Percentiles rank a stretch among this genome's conserved stretches.
Evolutionary conservation across 2,797 vertebrate genomes (phyloP).

Genomic region (Anableps anableps): DNA sequence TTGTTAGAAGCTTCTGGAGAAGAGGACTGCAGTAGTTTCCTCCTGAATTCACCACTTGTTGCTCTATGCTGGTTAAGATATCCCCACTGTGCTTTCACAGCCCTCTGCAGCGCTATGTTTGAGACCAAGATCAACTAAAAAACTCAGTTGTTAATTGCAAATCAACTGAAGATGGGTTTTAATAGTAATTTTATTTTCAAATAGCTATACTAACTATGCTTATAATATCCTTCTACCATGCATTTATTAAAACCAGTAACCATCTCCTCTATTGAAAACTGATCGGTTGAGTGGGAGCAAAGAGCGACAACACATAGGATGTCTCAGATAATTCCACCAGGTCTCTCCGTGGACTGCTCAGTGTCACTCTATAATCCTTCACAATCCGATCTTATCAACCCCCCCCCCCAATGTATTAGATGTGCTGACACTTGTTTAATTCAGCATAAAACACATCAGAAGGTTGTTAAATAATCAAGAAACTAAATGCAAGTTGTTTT

Average conservation of each 20-base stretch:
- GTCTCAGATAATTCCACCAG: background rate
- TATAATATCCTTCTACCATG: background rate
- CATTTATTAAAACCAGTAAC: background rate
- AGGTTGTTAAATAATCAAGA: background rate
- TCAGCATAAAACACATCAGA: background rate
- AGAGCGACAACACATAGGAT: background rate
- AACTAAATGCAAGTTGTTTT: background rate
- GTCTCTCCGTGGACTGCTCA: no score
- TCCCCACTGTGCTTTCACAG: no score
- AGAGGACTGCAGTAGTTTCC: no score
- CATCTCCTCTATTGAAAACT: background rate
- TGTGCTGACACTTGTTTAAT: background rate
- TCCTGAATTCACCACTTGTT: no score
- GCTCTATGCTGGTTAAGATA: no score
- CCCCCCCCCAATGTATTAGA: no score
- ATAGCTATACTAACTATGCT: background rate
- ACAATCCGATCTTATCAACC: no score
- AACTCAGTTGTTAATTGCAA: background rate
- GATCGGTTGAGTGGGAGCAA: background rate
- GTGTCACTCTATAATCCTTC: no score
- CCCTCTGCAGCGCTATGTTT: background rate
- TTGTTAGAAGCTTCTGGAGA: no score
- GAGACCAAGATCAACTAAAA: background rate
- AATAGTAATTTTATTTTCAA: no score
- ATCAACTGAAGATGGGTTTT: background rate